Evolutionary conservation across 2,888 invertebrate genomes (phyloP), one percentile per base, ranked within the genome.

Genomic region (Ditula angustiorana): DNA sequence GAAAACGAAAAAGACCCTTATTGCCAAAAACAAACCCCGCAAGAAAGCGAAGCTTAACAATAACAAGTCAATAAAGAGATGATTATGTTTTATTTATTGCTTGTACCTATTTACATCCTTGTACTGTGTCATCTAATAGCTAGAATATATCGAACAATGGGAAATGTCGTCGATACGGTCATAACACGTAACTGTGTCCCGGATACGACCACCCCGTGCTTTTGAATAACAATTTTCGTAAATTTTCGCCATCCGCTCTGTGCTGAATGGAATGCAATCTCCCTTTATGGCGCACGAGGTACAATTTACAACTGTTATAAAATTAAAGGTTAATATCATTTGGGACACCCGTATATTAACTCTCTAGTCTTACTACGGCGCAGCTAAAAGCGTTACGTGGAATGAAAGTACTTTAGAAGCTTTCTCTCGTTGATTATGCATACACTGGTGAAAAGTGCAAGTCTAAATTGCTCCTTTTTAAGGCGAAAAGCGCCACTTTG

Each of bases 271-370:
- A 47, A 59, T 53, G 59, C 47, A 64, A 64, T 59, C 53, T 59
- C 53, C 64, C 26, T 64, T 64, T 64, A 64, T 59, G 64, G 59
- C 53, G 21, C 53, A 53, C 13, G 23, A 52, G 59, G 23, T 28
- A 59, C 47, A 47, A 58, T 64, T 64, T 64, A 64, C 47, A 47
- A 47, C 58, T 37, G 58, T 46, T 64, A 53, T 64, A 59, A 59
- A 64, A 37, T 64, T 59, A 59, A 64, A 59, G 53, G 63, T 64
- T 59, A 64, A 64, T 62, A 49, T 56, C 49, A 62, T 64, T 58
- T 47, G 44, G 35, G 44, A 53, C n/a, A n/a, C 46, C 33, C 47
- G 16, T 33, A 11, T 2, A 24, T 26, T 35, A 47, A 55, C 35
- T 55, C 55, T 35, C 47, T n/a, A 19, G 33, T 13, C 26, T 13